Conservation (phyloP, 2,113 vertebrate genomes). For the Scartelaos histophorus region DNA sequence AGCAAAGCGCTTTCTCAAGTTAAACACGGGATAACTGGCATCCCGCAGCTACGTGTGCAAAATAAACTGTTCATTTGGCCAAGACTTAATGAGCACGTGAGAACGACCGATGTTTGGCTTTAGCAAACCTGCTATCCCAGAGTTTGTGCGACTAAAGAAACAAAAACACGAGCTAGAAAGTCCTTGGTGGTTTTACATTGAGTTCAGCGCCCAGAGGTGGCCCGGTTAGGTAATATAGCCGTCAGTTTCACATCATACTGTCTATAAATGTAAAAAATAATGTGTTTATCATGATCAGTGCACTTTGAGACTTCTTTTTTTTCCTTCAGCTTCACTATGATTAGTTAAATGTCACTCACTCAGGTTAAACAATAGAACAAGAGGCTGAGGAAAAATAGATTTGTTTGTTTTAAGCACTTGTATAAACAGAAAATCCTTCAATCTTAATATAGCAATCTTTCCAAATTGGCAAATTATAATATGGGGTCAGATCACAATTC, state of each 20-base stretch:
- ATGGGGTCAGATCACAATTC: not conserved
- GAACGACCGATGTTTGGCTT: slow-evolving; percentile 12
- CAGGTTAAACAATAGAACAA: too few species aligned
- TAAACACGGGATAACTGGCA: slow-evolving; percentile 23
- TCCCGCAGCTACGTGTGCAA: slow-evolving; percentile 30
- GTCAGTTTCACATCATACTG: too few species aligned
- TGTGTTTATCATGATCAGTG: not conserved
- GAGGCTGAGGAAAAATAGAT: too few species aligned
- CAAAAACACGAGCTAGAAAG: slow-evolving; percentile 19
- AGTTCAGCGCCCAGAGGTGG: not conserved
- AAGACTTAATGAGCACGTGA: slow-evolving; percentile 13
- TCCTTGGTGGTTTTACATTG: slow-evolving; percentile 1
- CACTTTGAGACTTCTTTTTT: not conserved
- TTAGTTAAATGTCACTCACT: too few species aligned
- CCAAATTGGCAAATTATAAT: not conserved
- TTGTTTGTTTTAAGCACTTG: not conserved
- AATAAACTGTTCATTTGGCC: slow-evolving; percentile 26
- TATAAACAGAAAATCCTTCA: not conserved
- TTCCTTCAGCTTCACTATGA: too few species aligned
- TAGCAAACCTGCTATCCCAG: not conserved
- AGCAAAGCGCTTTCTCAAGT: slow-evolving; percentile 36
- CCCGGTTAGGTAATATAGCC: not conserved
- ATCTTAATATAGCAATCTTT: not conserved
- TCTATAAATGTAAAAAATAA: too few species aligned
- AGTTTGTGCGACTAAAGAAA: slow-evolving; percentile 10